Evolutionary conservation across 1,140 invertebrate genomes (phyloP).

Genomic region (Bombus confusus): DNA sequence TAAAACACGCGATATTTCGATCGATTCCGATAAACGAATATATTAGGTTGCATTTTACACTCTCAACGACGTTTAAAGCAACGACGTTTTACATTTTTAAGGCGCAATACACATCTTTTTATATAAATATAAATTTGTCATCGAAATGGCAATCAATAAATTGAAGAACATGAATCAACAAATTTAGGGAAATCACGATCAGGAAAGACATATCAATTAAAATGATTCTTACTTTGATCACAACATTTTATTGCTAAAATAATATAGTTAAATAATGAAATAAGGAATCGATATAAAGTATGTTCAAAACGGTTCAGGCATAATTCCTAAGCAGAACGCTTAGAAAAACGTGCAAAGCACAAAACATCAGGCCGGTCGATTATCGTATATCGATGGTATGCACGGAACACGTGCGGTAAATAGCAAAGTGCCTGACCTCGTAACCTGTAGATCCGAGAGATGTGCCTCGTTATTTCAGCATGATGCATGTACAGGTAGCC

Average conservation of each 20-base stretch:
- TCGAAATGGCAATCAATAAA: too few relatives aligned
- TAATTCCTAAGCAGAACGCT: neutral
- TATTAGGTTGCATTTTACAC: neutral
- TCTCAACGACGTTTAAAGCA: too few relatives aligned
- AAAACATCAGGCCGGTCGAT: neutral
- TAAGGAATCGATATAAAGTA: neutral
- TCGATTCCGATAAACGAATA: neutral
- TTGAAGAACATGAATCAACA: too few relatives aligned
- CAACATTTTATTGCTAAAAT: neutral
- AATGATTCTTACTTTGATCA: neutral
- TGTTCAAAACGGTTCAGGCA: neutral
- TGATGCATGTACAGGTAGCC: constrained; percentile 13
- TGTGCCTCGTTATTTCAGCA: neutral
- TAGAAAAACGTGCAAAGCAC: neutral
- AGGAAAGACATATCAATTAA: too few relatives aligned
- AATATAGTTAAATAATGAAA: neutral
- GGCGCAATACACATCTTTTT: too few relatives aligned
- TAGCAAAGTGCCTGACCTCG: constrained; percentile 32
- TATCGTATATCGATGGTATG: constrained; percentile 22
- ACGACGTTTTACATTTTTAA: too few relatives aligned
- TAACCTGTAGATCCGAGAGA: constrained; percentile 38
- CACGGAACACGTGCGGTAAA: constrained; percentile 14
- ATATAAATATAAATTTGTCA: too few relatives aligned
- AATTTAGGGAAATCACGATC: too few relatives aligned
- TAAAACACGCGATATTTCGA: neutral